Base-by-base conservation (phyloP, 1,140 invertebrate species). In the Eubasilissa regina region DNA sequence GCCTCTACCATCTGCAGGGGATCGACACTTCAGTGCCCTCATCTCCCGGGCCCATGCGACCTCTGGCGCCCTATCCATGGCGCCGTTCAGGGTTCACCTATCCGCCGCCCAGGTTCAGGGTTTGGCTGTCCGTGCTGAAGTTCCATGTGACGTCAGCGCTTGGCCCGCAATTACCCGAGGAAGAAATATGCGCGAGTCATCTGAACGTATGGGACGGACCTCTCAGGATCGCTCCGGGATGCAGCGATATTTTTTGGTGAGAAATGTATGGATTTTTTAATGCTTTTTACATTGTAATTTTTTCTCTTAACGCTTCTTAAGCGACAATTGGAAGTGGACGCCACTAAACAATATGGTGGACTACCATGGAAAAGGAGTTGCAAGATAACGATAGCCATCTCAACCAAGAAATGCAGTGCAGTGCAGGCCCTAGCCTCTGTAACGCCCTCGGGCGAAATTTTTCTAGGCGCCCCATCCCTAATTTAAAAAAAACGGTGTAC, bases 121-220 rank as follows among this genome's bases (percentile, higher is more conserved):
- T 97, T 0, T 97, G 95, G 96, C 90, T 97, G 78, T 96, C 95
- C 0, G 93, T 97, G 64, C 89, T 96, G 68, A 97, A 96, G 88
- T 97, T 96, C 86, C 94, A 96, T 87, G 93, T 94, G 82, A 91
- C 87, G 47, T 89, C 89, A 15, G 90, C 89, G 7, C 87, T 90
- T 64, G 89, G 92, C 84, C 88, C 91, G 80, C 85, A 88, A 84
- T 83, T 90, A 82, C 89, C 90, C 76, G 86, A 92, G 86, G 93
- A 94, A 84, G 93, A 95, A 84, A 93, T 94, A 79, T 96, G 94
- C 84, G 92, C 94, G 1, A 95, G 94, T 81, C 92, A 93, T 83
- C 88, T 97, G 73, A 94, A 94, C 88, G 92, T 97, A 73, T 96
- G 95, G 94, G 95, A 96, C 84, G 94, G 95, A 0, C 93, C 94